Evolutionary conservation across 2,888 invertebrate species (phyloP).

Genomic region (Ophonus ardosiacus): DNA sequence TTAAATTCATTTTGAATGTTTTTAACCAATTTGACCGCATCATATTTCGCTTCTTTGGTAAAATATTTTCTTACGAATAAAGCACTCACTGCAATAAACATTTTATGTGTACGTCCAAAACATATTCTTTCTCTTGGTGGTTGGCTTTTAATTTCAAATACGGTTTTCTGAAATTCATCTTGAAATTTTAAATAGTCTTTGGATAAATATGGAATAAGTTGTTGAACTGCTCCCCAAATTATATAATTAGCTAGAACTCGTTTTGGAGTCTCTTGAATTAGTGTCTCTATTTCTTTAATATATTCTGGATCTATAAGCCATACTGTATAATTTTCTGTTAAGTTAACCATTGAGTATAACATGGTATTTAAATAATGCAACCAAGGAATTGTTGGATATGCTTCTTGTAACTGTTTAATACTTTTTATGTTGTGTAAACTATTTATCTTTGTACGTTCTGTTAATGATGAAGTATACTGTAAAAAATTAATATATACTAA

Average conservation of each 20-base stretch:
- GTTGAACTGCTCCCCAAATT: not conserved
- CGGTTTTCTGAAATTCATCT: not conserved
- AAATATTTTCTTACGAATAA: conserved; percentile 89
- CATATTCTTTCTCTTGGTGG: not conserved
- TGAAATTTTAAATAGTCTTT: not conserved
- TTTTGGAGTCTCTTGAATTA: conserved; percentile 67
- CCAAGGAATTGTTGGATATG: conserved; percentile 75
- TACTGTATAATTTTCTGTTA: conserved; percentile 73
- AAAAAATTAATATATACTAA: not conserved
- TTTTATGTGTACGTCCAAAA: conserved; percentile 70
- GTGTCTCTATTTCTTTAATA: conserved; percentile 72
- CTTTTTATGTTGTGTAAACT: conserved; percentile 77
- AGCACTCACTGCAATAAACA: conserved; percentile 84
- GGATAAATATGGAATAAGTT: no score
- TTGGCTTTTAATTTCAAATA: not conserved
- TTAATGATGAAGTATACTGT: conserved; percentile 68
- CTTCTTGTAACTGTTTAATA: no score
- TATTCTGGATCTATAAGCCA: conserved; percentile 77
- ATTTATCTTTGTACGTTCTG: conserved; percentile 64
- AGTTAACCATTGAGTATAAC: conserved; percentile 71
- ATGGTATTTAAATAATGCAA: conserved; percentile 75
- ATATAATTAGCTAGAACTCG: conserved; percentile 42
- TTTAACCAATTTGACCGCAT: conserved; percentile 88
- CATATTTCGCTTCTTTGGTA: conserved; percentile 86
- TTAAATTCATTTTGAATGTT: conserved; percentile 88